These are phyloP conservation scores for Cladopsammia gracilis DNA, from an alignment of 64 coral and sea anemone genomes.

Conservation along the genomic window DNA sequence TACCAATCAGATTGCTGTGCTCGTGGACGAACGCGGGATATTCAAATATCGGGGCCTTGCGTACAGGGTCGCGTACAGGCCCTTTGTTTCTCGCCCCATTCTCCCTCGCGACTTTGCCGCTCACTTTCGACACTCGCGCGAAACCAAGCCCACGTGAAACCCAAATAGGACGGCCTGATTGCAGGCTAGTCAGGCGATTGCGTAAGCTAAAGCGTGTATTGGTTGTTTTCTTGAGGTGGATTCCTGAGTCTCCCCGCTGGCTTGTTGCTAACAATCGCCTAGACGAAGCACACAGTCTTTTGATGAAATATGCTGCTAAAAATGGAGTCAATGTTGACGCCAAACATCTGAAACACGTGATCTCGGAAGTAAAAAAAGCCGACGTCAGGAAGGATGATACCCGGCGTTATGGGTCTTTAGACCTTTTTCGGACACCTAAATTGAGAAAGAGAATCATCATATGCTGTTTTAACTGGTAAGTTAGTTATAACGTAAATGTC, in stretches of 20 bases:
- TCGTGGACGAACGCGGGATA: too few relatives aligned
- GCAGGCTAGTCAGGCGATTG: too few relatives aligned
- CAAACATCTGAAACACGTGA: background rate
- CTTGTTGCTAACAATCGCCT: conserved; percentile 66
- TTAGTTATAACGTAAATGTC: background rate
- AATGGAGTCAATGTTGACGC: conserved; percentile 38
- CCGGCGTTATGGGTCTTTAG: conserved; percentile 19
- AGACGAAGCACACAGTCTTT: conserved; percentile 38
- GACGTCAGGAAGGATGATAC: background rate
- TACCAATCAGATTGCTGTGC: too few relatives aligned
- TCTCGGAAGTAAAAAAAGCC: conserved; percentile 24
- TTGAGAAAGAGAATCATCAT: conserved; percentile 65
- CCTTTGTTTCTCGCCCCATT: too few relatives aligned
- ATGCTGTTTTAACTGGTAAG: conserved; percentile 57
- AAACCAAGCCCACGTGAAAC: too few relatives aligned
- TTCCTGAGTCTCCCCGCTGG: conserved; percentile 66
- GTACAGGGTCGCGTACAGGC: too few relatives aligned
- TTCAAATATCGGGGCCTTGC: too few relatives aligned
- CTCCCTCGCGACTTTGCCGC: too few relatives aligned
- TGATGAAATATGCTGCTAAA: conserved; percentile 55
- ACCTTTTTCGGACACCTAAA: conserved; percentile 38
- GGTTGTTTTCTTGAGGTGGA: conserved; percentile 1
- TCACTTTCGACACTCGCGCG: too few relatives aligned
- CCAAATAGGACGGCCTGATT: too few relatives aligned
- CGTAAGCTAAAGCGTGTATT: background rate